phyloP scores from a whole-genome alignment of 2,113 vertebrate species.

The Zeus faber region DNA sequence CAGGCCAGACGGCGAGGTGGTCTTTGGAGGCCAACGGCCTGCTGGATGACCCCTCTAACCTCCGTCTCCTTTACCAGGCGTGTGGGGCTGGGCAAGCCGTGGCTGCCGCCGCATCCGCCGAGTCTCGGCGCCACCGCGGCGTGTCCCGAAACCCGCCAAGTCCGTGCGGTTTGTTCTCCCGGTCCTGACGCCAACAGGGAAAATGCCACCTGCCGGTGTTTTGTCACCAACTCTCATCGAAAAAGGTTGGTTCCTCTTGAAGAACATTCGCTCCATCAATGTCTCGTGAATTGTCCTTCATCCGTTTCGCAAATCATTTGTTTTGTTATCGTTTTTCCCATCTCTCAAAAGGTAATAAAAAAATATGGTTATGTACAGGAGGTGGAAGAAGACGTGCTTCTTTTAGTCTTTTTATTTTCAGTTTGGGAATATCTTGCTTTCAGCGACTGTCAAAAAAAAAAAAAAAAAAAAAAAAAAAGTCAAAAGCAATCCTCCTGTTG shows the following conservation, averaged over 20 bases:
- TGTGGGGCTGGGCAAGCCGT: constrained; percentile 14
- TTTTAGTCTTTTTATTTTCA: constrained; percentile 58
- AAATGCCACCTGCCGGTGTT: constrained; percentile 50
- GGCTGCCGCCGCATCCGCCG: constrained; percentile 38
- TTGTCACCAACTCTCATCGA: constrained; percentile 33
- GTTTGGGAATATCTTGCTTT: constrained; percentile 60
- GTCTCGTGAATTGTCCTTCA: constrained; percentile 69
- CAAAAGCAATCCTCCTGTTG: constrained; percentile 62
- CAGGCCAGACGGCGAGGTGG: not conserved
- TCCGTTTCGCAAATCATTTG: constrained; percentile 59
- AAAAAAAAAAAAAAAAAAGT: constrained; percentile 3
- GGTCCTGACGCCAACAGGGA: constrained; percentile 40
- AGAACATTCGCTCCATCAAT: constrained; percentile 63
- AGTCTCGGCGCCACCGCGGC: constrained; percentile 37
- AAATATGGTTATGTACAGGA: constrained; percentile 73
- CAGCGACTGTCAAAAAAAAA: constrained; percentile 57
- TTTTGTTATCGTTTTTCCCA: constrained; percentile 44
- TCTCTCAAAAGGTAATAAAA: constrained; percentile 60
- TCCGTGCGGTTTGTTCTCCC: constrained; percentile 33
- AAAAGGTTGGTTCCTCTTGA: constrained; percentile 51
- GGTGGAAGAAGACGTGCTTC: constrained; percentile 58
- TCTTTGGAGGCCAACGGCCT: not conserved
- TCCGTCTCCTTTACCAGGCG: no score
- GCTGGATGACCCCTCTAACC: not conserved
- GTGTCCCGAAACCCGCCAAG: constrained; percentile 31